Base-by-base conservation (phyloP, 2,113 vertebrate species). In the Pseudopodoces humilis region DNA sequence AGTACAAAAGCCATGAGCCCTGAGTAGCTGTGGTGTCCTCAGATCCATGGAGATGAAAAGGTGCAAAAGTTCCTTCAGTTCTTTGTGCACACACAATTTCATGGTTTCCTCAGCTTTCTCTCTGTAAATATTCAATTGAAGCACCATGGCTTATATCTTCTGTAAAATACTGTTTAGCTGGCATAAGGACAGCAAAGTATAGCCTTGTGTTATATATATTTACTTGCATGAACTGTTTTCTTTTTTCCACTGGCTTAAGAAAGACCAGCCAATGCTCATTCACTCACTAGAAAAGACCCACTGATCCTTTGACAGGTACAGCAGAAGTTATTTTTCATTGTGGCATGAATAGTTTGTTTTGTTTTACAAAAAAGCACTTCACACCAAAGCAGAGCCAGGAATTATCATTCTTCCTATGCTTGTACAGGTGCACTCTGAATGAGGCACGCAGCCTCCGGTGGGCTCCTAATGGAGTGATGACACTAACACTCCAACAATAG, bases 361-460 rank as follows among this genome's bases (percentile, higher is more conserved):
- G 92, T 88, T 97, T 97, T 88, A 86, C 90, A 95, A 95, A 96
- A 97, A 86, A 92, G 70, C 92, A 96, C 94, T 97, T 97, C 90
- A 92, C 95, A 96, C 84, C 88, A 95, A 97, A 96, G 94, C 94
- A 89, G 92, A 97, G 92, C 49, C 95, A 95, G 92, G 96, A 97
- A 96, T 97, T 94, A 95, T 94, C 95, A 96, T 97, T 97, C 96
- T 96, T 97, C 60, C 92, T 94, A 65, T 98, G 98, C 97, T 98
- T 98, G 97, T 98, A 96, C 98, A 98, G 97, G 97, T 98, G 98
- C 94, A 86, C 89, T 90, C 89, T 97, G 97, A 96, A 97, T 97
- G 47, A 95, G 93, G 87, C 93, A 87, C 91, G 74, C 95, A 97
- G 92, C 85, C 85, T 80, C 78, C 25, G 89, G 64, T 63, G 35